Conservation (phyloP, 2,113 vertebrate species). For the Rhabdomys dilectus region DNA sequence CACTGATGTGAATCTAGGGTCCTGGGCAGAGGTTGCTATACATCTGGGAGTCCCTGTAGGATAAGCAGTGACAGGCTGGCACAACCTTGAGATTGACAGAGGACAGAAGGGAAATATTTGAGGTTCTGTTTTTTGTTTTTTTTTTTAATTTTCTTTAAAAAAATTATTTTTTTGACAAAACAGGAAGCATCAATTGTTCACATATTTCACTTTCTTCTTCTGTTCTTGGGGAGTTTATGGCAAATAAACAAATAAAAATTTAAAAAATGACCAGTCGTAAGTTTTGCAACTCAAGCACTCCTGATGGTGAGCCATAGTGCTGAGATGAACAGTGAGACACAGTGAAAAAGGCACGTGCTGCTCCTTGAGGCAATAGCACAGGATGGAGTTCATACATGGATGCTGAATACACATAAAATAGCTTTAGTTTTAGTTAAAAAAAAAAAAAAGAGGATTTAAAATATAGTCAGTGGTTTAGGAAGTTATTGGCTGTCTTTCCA, state of each 20-base stretch:
- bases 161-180: background rate
- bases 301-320: background rate
- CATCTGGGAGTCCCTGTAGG: background rate
- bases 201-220: background rate
- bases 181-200: background rate
- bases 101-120: background rate
- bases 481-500: background rate
- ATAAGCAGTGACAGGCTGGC: background rate
- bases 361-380: constrained; percentile 12
- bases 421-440: background rate
- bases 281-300: background rate
- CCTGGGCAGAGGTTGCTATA: background rate
- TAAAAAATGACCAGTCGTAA: background rate
- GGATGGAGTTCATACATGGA: constrained; percentile 11
- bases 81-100: background rate
- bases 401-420: constrained; percentile 44
- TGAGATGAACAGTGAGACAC: background rate
- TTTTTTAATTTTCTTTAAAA: background rate
- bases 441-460: background rate
- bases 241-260: background rate
- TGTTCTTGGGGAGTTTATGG: background rate
- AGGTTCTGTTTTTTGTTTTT: background rate
- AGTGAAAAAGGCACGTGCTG: background rate
- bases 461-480: constrained; percentile 28
- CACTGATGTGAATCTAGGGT: background rate